These are phyloP conservation scores for Hypercompe scribonia DNA, from an alignment of 2,888 invertebrate genomes.

Conservation along the genomic window DNA sequence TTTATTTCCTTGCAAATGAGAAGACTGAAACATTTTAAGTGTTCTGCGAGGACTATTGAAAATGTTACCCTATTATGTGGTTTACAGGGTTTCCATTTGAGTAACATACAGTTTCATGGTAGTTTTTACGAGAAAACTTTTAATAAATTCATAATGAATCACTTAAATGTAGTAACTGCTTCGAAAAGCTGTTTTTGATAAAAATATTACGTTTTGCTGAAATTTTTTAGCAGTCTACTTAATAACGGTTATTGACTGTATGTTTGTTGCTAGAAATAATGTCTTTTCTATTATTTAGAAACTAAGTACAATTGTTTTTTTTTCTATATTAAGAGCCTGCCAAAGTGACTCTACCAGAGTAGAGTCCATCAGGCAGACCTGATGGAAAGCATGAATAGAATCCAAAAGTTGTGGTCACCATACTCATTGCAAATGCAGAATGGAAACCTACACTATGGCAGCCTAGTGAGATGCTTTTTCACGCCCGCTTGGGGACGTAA, in stretches of 20 bases:
- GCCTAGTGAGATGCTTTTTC: too few species aligned
- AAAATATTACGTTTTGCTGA: conserved; percentile 30
- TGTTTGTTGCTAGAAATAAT: not conserved
- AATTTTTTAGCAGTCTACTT: conserved; percentile 19
- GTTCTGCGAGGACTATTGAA: conserved; percentile 1
- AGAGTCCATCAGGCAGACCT: too few species aligned
- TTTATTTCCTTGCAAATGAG: conserved; percentile 58
- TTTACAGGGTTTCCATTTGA: not conserved
- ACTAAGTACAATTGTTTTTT: too few species aligned
- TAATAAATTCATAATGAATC: conserved; percentile 74
- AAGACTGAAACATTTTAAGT: conserved; percentile 30
- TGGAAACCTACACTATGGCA: too few species aligned
- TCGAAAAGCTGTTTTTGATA: conserved; percentile 42
- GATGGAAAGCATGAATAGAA: too few species aligned
- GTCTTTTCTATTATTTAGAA: not conserved
- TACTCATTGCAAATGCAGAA: too few species aligned
- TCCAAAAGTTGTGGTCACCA: too few species aligned
- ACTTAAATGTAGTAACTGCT: conserved; percentile 58
- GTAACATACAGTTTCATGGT: not conserved
- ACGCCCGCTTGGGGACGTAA: too few species aligned
- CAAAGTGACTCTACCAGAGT: too few species aligned
- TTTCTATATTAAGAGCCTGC: too few species aligned
- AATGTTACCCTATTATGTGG: conserved; percentile 1
- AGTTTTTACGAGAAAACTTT: conserved; percentile 62
- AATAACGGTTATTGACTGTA: not conserved